Conservation (phyloP, 2,113 vertebrate genomes). For the Natator depressus region DNA sequence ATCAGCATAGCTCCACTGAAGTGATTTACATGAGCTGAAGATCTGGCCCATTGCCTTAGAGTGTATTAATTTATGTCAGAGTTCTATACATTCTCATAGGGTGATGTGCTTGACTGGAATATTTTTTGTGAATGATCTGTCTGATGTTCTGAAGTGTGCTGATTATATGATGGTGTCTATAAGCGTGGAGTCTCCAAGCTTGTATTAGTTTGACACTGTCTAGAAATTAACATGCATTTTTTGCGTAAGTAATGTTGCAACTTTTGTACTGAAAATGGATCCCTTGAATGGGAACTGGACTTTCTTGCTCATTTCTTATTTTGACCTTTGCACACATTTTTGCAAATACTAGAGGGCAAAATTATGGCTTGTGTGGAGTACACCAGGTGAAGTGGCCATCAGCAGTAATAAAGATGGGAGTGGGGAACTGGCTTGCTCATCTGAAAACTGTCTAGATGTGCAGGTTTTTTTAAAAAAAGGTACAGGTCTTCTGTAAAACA, state of each 20-base stretch:
- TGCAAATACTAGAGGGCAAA: not conserved
- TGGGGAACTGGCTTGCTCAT: not conserved
- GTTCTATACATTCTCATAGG: not conserved
- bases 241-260: not conserved
- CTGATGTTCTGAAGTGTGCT: not conserved
- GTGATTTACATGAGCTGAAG: not conserved
- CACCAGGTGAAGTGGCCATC: not conserved
- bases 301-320: not conserved
- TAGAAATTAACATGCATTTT: not conserved
- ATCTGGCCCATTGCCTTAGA: not conserved
- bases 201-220: not conserved
- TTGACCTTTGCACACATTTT: not conserved
- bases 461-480: not conserved
- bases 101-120: not conserved
- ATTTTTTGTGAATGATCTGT: not conserved
- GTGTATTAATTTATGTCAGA: not conserved
- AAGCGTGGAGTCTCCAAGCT: not conserved
- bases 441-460: not conserved
- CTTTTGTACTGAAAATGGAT: not conserved
- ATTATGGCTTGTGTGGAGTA: not conserved
- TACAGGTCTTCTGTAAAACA: not conserved
- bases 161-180: not conserved
- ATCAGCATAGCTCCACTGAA: not conserved
- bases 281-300: not conserved
- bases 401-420: not conserved